Evolutionary conservation across 2,888 invertebrate genomes (phyloP).

Genomic region (Hedya salicella): DNA sequence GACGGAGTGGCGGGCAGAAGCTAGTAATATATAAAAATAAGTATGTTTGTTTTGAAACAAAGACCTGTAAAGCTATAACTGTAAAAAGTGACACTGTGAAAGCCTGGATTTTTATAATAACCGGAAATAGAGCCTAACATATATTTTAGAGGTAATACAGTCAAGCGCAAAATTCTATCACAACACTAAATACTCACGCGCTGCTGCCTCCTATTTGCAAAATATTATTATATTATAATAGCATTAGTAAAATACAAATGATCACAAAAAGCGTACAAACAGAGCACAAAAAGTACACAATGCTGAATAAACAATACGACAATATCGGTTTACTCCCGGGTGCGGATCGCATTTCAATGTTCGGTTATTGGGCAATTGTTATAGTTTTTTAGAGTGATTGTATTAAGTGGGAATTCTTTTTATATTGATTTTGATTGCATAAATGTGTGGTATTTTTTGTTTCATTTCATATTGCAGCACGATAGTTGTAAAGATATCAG

Average conservation of each 20-base stretch:
- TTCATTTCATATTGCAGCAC: background rate
- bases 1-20: no score
- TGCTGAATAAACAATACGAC: slow-evolving; percentile 47
- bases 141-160: slow-evolving; percentile 10
- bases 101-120: background rate
- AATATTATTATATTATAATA: slow-evolving; percentile 56
- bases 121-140: background rate
- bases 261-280: slow-evolving; percentile 37
- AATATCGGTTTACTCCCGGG: slow-evolving; percentile 53
- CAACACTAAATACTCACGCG: slow-evolving; percentile 49
- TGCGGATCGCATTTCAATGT: slow-evolving; percentile 35
- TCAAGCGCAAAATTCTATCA: slow-evolving; percentile 34
- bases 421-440: background rate
- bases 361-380: slow-evolving; percentile 32
- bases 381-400: slow-evolving; percentile 15
- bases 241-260: slow-evolving; percentile 39
- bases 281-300: slow-evolving; percentile 37
- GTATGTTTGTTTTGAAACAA: no score
- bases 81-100: background rate
- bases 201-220: slow-evolving; percentile 58
- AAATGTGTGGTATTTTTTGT: background rate
- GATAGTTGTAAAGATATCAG: no score
- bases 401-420: slow-evolving; percentile 5
- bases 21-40: no score
- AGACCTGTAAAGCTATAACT: no score